These are phyloP conservation scores for Pipistrellus pygmaeus DNA, from an alignment of 2,797 vertebrate species.

Conservation along the genomic window DNA sequence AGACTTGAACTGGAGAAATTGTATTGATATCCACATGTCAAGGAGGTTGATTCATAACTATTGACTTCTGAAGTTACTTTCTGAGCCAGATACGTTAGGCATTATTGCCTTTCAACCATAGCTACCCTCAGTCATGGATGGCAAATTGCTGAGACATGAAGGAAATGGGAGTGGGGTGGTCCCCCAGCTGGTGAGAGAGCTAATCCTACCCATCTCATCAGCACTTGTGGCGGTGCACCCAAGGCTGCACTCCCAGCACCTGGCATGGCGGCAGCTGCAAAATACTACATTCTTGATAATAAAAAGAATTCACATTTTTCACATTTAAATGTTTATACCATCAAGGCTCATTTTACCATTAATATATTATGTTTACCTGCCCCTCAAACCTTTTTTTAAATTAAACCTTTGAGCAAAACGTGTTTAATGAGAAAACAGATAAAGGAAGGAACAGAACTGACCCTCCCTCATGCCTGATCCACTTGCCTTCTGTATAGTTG, in stretches of 20 bases:
- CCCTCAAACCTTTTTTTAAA: background rate
- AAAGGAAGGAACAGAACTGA: background rate
- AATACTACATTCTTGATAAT: background rate
- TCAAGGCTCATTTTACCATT: background rate
- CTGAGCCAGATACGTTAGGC: background rate
- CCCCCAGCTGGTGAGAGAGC: background rate
- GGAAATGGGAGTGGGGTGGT: no score
- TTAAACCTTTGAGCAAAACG: background rate
- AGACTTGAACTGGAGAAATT: constrained; percentile 3
- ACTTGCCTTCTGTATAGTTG: background rate
- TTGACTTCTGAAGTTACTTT: constrained; percentile 18
- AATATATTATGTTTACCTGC: background rate
- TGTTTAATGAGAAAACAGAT: background rate
- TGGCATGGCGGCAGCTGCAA: background rate
- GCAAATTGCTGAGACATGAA: background rate
- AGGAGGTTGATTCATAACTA: background rate
- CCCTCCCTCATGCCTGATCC: background rate
- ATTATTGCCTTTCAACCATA: background rate
- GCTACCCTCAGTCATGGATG: background rate
- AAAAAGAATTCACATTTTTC: background rate
- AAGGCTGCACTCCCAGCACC: background rate
- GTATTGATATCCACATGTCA: background rate
- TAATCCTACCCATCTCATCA: accelerated
- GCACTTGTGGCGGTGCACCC: background rate
- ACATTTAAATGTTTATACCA: background rate